A percentile compares a stretch with the other conserved stretches of the same genome.
phyloP scores from a whole-genome alignment of 2,113 vertebrate genomes.

The Gnathonemus longibarbis region DNA sequence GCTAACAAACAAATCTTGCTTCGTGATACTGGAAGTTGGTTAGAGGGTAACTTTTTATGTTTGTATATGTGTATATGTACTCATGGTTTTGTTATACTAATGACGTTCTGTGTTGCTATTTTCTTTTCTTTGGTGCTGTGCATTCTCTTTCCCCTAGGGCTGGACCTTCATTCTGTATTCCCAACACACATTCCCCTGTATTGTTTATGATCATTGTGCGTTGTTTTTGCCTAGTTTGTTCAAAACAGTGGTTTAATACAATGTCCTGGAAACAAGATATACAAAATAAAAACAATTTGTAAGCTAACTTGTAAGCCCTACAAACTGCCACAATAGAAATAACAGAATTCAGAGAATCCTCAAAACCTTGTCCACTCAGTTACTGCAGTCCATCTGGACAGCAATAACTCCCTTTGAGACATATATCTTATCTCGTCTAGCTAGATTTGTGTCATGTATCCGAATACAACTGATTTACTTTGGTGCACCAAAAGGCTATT shows the following conservation, averaged over 20 bases:
- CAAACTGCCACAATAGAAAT: background rate
- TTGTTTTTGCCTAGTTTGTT: background rate
- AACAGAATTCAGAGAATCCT: background rate
- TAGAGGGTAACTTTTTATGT: background rate
- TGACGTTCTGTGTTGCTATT: background rate
- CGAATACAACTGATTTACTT: background rate
- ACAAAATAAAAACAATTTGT: background rate
- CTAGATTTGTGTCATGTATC: background rate
- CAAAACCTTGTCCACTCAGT: background rate
- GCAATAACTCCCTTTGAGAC: background rate
- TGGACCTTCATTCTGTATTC: background rate
- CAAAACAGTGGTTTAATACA: background rate
- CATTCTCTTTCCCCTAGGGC: background rate
- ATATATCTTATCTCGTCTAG: background rate
- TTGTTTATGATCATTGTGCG: background rate
- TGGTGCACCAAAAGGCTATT: background rate
- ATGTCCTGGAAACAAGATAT: background rate
- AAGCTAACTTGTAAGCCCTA: background rate
- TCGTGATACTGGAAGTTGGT: background rate
- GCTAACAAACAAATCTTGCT: background rate
- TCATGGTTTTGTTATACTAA: background rate
- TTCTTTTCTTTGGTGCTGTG: background rate
- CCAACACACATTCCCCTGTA: background rate
- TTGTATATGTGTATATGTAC: background rate
- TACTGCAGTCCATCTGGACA: background rate